Conservation (phyloP, 2,113 vertebrate species). For the Ceyx melanurus region DNA sequence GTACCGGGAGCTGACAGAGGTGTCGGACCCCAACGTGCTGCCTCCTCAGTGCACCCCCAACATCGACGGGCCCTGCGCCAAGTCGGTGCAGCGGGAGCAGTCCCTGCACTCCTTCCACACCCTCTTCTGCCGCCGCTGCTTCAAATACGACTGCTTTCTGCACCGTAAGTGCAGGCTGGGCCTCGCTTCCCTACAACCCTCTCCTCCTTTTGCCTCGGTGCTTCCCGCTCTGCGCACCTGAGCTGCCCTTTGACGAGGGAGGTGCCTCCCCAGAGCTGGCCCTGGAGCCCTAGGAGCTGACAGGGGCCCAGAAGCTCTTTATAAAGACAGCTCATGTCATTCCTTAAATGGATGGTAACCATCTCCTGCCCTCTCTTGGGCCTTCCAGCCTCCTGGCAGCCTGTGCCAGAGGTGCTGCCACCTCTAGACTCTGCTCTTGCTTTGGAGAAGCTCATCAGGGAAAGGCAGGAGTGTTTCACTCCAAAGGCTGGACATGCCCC, state of each 20-base stretch:
- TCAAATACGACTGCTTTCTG: slow-evolving; percentile 98
- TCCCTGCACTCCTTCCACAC: slow-evolving; percentile 98
- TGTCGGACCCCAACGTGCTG: slow-evolving; percentile 85
- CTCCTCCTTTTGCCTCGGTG: not conserved
- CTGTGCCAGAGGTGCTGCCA: not conserved
- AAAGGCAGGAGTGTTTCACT: slow-evolving; percentile 33
- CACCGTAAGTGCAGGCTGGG: slow-evolving; percentile 83
- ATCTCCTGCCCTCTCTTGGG: not conserved
- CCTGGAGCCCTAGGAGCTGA: not conserved
- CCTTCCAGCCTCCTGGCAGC: not conserved
- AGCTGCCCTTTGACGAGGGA: not conserved
- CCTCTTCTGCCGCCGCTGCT: slow-evolving; percentile 96
- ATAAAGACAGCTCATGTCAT: not conserved
- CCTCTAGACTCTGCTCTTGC: not conserved
- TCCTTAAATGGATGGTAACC: not conserved
- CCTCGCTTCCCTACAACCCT: slow-evolving; percentile 15
- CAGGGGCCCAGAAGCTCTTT: slow-evolving; percentile 12
- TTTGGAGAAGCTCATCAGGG: slow-evolving; percentile 50
- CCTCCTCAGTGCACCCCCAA: slow-evolving; percentile 96
- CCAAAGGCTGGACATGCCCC: slow-evolving; percentile 27
- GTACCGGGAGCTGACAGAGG: slow-evolving; percentile 93
- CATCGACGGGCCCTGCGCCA: slow-evolving; percentile 93
- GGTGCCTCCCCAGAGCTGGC: not conserved
- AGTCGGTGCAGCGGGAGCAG: slow-evolving; percentile 96
- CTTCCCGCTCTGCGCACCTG: not conserved